phyloP scores from a whole-genome alignment of 2,888 invertebrate genomes.

The Periphyllus acericola region DNA sequence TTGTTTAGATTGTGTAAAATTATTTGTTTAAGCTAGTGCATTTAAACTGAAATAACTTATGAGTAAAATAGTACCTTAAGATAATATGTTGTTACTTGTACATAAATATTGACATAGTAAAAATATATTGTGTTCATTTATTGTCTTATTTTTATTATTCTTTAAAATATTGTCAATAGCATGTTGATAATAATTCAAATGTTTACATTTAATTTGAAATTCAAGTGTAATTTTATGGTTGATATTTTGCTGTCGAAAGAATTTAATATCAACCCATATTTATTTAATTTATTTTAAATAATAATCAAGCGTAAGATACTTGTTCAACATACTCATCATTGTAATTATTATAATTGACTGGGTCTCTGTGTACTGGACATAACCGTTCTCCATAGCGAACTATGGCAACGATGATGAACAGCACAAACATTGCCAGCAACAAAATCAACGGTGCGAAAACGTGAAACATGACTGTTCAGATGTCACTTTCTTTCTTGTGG shows the following conservation, averaged over 20 bases:
- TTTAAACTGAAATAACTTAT: too few species aligned
- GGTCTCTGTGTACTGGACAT: conserved; percentile 73
- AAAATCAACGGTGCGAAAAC: conserved; percentile 83
- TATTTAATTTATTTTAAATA: background rate
- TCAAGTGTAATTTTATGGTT: background rate
- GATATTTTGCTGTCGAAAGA: background rate
- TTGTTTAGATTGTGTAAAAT: background rate
- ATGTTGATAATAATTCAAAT: background rate
- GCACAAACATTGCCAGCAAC: conserved; percentile 77
- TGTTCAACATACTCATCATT: conserved; percentile 26
- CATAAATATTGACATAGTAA: too few species aligned
- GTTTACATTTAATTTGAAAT: background rate
- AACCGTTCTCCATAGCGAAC: conserved; percentile 79
- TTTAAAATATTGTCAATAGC: background rate
- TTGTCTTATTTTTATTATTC: background rate
- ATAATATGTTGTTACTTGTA: too few species aligned
- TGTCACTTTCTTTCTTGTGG: conserved; percentile 84
- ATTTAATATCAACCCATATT: conserved; percentile 1
- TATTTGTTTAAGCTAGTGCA: too few species aligned
- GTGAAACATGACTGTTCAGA: conserved; percentile 78
- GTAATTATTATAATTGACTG: conserved; percentile 9
- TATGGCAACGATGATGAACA: conserved; percentile 79
- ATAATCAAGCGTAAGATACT: conserved; percentile 41
- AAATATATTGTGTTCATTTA: background rate
- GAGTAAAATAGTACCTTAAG: too few species aligned